phyloP scores from a whole-genome alignment of 2,888 invertebrate species.

The Caradrina kadenii region DNA sequence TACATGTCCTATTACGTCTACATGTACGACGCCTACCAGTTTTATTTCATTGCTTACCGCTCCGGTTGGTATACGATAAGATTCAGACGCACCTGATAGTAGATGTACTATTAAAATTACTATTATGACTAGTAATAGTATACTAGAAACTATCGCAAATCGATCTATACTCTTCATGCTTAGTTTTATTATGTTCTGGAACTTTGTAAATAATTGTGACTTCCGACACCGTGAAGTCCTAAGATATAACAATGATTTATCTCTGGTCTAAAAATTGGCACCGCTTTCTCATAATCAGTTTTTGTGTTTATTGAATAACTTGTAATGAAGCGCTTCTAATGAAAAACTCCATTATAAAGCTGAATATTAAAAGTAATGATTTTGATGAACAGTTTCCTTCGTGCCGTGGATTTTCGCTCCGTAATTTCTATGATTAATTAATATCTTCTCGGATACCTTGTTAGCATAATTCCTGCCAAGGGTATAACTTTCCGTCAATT shows the following conservation, averaged over 20 bases:
- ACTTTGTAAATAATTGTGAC: constrained; percentile 35
- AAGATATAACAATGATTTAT: constrained; percentile 33
- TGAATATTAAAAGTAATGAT: constrained; percentile 20
- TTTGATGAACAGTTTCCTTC: constrained; percentile 8
- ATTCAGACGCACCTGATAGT: constrained; percentile 53
- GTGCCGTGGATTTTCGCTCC: constrained; percentile 14
- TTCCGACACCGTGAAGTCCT: constrained; percentile 43
- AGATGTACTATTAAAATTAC: constrained; percentile 44
- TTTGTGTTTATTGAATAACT: constrained; percentile 13
- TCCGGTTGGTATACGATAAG: constrained; percentile 67
- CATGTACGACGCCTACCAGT: constrained; percentile 44
- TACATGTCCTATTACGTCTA: constrained; percentile 56
- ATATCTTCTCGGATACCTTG: constrained; percentile 43
- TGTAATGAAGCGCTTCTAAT: constrained; percentile 1
- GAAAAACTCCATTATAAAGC: neutral
- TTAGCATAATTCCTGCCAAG: constrained; percentile 37
- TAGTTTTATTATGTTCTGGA: constrained; percentile 28
- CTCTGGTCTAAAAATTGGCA: constrained; percentile 33
- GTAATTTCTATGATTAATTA: constrained; percentile 52
- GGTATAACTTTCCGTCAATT: constrained; percentile 40
- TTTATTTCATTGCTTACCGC: constrained; percentile 72
- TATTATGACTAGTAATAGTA: constrained; percentile 53
- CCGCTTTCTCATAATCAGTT: constrained; percentile 32
- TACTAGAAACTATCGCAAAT: constrained; percentile 37
- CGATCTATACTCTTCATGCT: constrained; percentile 24